A percentile compares a stretch with the other conserved stretches of the same genome.
Evolutionary conservation across 2,888 invertebrate genomes (phyloP).

Genomic region (Phengaris alcon): DNA sequence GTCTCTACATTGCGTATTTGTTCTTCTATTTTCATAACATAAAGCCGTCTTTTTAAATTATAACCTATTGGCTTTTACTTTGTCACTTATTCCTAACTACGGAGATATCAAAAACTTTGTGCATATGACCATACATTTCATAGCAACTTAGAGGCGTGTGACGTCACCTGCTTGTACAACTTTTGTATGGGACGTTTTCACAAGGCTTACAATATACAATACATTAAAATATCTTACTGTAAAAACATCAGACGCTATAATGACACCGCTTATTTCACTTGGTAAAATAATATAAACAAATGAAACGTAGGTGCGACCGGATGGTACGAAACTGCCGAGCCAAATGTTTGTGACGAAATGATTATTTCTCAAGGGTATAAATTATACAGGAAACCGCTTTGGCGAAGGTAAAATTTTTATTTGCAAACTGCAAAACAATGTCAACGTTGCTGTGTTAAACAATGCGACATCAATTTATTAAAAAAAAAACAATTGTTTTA

Average conservation of each 20-base stretch:
- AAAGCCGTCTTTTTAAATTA: too few relatives aligned
- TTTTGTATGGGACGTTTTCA: too few relatives aligned
- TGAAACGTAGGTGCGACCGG: constrained; percentile 23
- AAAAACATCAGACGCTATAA: background rate
- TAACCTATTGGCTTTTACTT: too few relatives aligned
- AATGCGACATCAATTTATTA: constrained; percentile 15
- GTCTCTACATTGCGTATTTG: background rate
- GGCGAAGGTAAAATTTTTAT: constrained; percentile 20
- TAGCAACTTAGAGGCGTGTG: too few relatives aligned
- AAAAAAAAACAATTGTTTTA: background rate
- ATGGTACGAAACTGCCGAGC: constrained; percentile 14
- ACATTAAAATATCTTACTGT: too few relatives aligned
- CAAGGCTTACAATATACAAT: too few relatives aligned
- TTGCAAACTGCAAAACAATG: background rate
- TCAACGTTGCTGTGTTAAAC: background rate
- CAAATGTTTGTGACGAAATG: constrained; percentile 27
- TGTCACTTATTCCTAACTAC: too few relatives aligned
- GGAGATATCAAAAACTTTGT: too few relatives aligned
- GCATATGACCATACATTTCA: too few relatives aligned
- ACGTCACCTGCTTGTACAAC: too few relatives aligned
- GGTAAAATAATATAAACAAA: constrained; percentile 14
- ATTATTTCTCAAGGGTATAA: constrained; percentile 23
- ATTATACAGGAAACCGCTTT: constrained; percentile 28
- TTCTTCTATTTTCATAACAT: too few relatives aligned
- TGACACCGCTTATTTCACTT: background rate